Base-by-base conservation (phyloP, 2,113 vertebrate genomes). In the Lycaon pictus region DNA sequence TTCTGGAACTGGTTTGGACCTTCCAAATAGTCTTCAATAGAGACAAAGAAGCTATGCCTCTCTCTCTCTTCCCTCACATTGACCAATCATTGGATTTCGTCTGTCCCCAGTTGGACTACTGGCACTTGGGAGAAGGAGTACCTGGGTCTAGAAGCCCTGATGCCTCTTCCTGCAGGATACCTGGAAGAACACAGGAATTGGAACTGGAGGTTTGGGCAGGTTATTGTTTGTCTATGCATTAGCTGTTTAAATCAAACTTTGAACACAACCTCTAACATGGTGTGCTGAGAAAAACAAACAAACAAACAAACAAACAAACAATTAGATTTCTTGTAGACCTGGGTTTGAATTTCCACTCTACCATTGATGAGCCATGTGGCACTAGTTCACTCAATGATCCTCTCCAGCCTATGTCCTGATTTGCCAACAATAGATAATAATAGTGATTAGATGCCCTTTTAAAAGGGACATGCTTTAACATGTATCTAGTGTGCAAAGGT, bases 341-440 rank as follows among this genome's bases (percentile, higher is more conserved):
- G 2, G 4, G 0, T 76, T 81, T 85, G 23, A n/a, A 79, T 83
- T 55, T 7, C n/a, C 4, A 3, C 20, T 56, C 22, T 23, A 29
- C 5, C 15, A 3, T 89, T 69, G 63, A 29, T 16, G 56, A 72
- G 16, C 27, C 1, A 12, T 9, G 19, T 62, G 51, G 0, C 3
- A 16, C 2, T 2, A 0, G 20, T 15, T 17, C 9, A 7, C 9
- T 88, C 19, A 86, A 0, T 19, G 9, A 12, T 19, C 2, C 0
- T 79, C 12, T 72, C 12, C n/a, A 13, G 11, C 3, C 17, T 63
- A 3, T 86, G 82, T 90, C 43, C n/a, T 88, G 25, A 94, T 77
- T 69, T 82, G 4, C 19, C 53, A 79, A 25, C 19, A 71, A n/a
- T 17, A 22, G 7, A 9, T 55, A 35, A 60, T 15, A 71, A 48